Percentiles rank a stretch among this genome's conserved stretches.
These are phyloP conservation scores for Drosophila trichaetosa DNA, from an alignment of 2,888 invertebrate genomes.

Conservation along the genomic window DNA sequence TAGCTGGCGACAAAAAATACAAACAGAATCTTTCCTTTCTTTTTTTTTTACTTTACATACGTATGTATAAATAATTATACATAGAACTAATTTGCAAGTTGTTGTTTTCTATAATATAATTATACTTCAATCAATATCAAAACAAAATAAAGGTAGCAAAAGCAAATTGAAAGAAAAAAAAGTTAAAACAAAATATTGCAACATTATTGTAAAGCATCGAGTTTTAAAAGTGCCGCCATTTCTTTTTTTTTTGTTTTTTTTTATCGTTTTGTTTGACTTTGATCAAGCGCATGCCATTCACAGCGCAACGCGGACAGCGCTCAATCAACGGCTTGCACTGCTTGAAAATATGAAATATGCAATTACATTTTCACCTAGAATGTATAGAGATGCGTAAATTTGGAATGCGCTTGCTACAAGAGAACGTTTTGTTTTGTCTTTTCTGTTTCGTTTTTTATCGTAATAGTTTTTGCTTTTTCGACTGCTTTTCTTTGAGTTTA, in stretches of 20 bases:
- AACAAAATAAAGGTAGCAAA: slow-evolving; percentile 55
- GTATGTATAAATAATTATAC: slow-evolving; percentile 67
- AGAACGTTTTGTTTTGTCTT: slow-evolving; percentile 40
- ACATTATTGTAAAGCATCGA: slow-evolving; percentile 66
- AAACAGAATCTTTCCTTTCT: slow-evolving; percentile 44
- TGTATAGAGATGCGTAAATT: slow-evolving; percentile 19
- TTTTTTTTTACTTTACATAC: slow-evolving; percentile 63
- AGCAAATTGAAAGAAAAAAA: slow-evolving; percentile 38
- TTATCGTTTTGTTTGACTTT: slow-evolving; percentile 20
- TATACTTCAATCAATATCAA: slow-evolving; percentile 65
- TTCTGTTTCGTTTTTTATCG: slow-evolving; percentile 34
- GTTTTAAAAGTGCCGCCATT: slow-evolving; percentile 37
- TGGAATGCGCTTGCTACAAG: slow-evolving; percentile 63
- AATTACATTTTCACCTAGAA: background rate
- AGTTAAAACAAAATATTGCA: slow-evolving; percentile 61
- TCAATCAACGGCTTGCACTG: slow-evolving; percentile 33
- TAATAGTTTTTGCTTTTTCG: slow-evolving; percentile 44
- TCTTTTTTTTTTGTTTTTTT: background rate
- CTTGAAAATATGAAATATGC: slow-evolving; percentile 38
- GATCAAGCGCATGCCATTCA: slow-evolving; percentile 23
- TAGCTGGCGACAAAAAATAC: slow-evolving; percentile 75
- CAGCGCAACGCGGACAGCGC: slow-evolving; percentile 30
- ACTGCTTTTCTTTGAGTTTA: slow-evolving; percentile 63
- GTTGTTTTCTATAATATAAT: slow-evolving; percentile 49
- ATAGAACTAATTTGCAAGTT: slow-evolving; percentile 54